Base-by-base conservation (phyloP, 2,113 vertebrate species). In the Oenanthe melanoleuca region DNA sequence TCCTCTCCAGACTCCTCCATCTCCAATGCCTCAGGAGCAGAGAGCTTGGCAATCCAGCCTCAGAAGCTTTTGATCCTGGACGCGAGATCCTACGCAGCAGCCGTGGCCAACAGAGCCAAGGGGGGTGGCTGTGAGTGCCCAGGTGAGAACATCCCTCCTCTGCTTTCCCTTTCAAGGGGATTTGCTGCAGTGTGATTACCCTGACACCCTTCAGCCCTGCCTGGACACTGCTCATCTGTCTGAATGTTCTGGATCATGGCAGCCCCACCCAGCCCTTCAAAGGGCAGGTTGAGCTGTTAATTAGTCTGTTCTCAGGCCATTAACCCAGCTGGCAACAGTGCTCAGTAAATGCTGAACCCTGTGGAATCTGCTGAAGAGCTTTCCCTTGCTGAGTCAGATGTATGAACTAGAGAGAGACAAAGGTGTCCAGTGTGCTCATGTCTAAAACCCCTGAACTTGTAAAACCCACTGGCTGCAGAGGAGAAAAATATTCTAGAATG, bases 41-140 rank as follows among this genome's bases (percentile, higher is more conserved):
- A 99, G 94, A 98, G 97, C 25, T 88, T 99, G 97, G 97, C 98
- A 23, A 98, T 98, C 70, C 98, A 99, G 81, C 98, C 98, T 12
- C 99, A 99, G 97, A 99, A 99, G 95, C 98, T 99, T 75, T 91
- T 99, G 86, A 99, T 99, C 95, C 93, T 99, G 92, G 99, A 99
- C 1, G 99, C 99, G 1, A 97, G 99, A 21, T 99, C 99, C 6
- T 99, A 99, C 5, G 99, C 99, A 20, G 99, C 99, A 2, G 99
- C 99, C 1, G 99, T 99, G 78, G 99, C 99, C 5, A 99, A 99
- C 97, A 96, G 99, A 92, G 99, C 99, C 95, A 99, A 99, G 96
- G 99, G 99, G 7, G 99, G 99, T 52, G 99, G 99, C 95, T 99
- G 99, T 29, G 99, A 99, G 92, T 99, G 99, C 90, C 99, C 99